Evolutionary conservation across 1,140 invertebrate genomes (phyloP), one percentile per base, ranked within the genome.

Genomic region (Popillia japonica): DNA sequence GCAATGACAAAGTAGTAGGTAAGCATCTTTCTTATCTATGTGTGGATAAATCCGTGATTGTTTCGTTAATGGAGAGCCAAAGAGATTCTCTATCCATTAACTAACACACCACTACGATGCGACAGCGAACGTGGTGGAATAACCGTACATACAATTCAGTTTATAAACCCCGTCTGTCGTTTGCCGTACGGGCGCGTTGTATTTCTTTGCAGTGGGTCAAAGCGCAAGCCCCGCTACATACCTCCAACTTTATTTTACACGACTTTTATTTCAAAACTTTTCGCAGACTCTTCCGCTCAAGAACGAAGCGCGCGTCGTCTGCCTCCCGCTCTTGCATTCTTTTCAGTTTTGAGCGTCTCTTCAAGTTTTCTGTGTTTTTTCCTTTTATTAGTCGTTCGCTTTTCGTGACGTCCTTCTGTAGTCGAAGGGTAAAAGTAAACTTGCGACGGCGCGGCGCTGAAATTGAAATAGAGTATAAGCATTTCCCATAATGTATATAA

Each of bases 211-310:
- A 78, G 27, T 80, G 77, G 80, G 80, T 81, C 80, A 81, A 78
- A 80, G 80, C 80, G 80, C 80, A 81, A 44, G 77, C 80, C 78
- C 80, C 74, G 42, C 11, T 68, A 79, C 40, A 78, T 42, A 77
- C 72, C 79, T 78, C 41, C 23, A 79, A 79, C 77, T 79, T 81
- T 80, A 79, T 79, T 80, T 77, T 79, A 78, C 80, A 77, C 73
- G 76, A 80, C 76, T 81, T 81, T 81, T 80, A 80, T 81, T 81
- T 81, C 79, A 78, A 80, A 81, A 81, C 77, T 81, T 81, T 81
- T 76, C 74, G 74, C 20, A 72, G 75, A 78, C 77, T 80, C 76
- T 76, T 72, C n/a, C 55, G 9, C 20, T 20, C 8, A 44, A 77
- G 20, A 22, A 64, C 4, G 17, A 48, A 61, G 4, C 40, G 23